Base-by-base conservation (phyloP, 2,888 invertebrate species). In the Syrista parreyssii region DNA sequence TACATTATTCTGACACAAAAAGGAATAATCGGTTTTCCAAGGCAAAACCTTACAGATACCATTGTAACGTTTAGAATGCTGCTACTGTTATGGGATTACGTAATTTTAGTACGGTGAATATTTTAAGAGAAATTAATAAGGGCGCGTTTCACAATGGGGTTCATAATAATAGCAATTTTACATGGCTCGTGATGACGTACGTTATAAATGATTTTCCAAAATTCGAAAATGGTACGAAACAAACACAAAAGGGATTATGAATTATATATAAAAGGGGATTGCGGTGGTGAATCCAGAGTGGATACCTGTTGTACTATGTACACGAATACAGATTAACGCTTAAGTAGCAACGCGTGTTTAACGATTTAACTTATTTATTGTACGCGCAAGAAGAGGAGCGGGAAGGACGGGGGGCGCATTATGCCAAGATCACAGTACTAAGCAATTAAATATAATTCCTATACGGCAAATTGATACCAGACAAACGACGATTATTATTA, bases 291-390 rank as follows among this genome's bases (percentile, higher is more conserved):
- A 23, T 55, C 9, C 23, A 55, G 23, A 55, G 23, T 15, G 9
- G 23, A 23, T 55, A 55, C 9, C 55, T 0, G 55, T 9, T 55
- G 55, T 55, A 55, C 55, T 55, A 23, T 55, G 55, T 74, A 76
- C 76, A 76, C 76, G 74, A 76, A 76, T 74, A 68, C 68, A 73
- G 68, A 76, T 68, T 76, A 76, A 76, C 68, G 74, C 76, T 76
- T 55, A 55, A 9, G 9, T 23, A 23, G 23, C 23, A 55, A 55
- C 55, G 55, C 55, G 55, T 55, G 55, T 55, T 15, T 55, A 55
- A 55, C 55, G 23, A 55, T 23, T 55, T 76, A 76, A 76, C 40
- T 76, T 76, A 76, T 76, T 76, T 76, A 76, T 76, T 76, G 23
- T 68, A 35, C 76, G 68, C 73, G 68, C 74, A 76, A 73, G 34